phyloP scores from a whole-genome alignment of 1,140 invertebrate species.

The Drosophila nasuta region DNA sequence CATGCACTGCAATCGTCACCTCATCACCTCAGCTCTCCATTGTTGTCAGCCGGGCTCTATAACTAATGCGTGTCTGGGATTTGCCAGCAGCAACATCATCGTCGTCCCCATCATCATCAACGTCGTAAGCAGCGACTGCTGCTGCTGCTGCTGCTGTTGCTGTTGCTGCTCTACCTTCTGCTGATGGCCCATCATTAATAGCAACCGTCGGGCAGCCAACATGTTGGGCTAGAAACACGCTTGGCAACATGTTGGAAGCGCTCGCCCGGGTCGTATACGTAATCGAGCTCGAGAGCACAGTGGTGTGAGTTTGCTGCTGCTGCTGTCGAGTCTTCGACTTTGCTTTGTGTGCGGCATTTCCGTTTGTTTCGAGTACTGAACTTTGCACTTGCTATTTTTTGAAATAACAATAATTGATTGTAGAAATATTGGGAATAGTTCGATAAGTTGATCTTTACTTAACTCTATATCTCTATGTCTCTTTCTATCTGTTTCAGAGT shows the following conservation, averaged over 20 bases:
- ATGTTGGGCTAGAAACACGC: slow-evolving; percentile 49
- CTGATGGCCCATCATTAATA: slow-evolving; percentile 34
- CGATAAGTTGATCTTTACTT: no score
- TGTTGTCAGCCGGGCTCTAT: slow-evolving; percentile 54
- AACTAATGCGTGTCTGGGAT: slow-evolving; percentile 49
- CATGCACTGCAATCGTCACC: slow-evolving; percentile 18
- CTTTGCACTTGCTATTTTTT: no score
- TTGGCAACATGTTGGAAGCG: slow-evolving; percentile 56
- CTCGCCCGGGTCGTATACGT: slow-evolving; percentile 23
- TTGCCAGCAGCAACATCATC: slow-evolving; percentile 2
- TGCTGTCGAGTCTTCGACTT: no score
- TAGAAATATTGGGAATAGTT: no score
- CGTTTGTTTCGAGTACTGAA: no score
- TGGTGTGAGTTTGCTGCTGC: slow-evolving; percentile 1
- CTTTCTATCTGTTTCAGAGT: no score
- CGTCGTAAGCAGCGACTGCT: not conserved
- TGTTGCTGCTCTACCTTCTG: not conserved
- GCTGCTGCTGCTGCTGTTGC: slow-evolving; percentile 18
- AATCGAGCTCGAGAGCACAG: slow-evolving; percentile 1
- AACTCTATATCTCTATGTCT: no score
- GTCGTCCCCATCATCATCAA: not conserved
- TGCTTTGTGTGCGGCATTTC: no score
- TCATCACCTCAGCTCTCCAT: slow-evolving; percentile 26
- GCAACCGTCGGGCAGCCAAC: slow-evolving; percentile 38
- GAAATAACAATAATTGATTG: no score